Evolutionary conservation across 2,113 vertebrate species (phyloP), one percentile per base, ranked within the genome.

Genomic region (Gymnorhina tibicen): DNA sequence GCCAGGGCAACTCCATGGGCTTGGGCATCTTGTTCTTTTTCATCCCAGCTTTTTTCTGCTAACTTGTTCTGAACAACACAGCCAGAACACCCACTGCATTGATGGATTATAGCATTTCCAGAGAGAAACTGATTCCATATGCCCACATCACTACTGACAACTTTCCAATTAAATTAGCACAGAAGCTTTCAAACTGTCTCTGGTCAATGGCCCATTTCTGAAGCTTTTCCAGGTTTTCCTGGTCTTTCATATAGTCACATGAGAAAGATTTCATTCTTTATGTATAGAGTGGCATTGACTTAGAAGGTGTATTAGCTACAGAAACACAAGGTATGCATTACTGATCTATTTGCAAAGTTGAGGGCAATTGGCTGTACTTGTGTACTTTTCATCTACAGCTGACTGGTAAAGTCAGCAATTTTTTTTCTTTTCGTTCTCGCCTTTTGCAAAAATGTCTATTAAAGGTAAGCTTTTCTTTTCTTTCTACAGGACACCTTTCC

Each of bases 1-100:
- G 3, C 13, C 26, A 46, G 9, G n/a, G 66, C 6, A 73, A 22
- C 2, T 41, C 37, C 28, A 19, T 0, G 2, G 33, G 8, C 13
- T 85, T 74, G 9, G 4, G 3, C 6, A 50, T 67, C 13, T 73
- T 73, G 10, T 7, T 28, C 4, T 53, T 81, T 84, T 62, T 67
- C 13, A 58, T 53, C 26, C 26, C n/a, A 11, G 33, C 0, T 26
- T 66, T 42, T 53, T 91, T 86, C 62, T 73, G 7, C 33, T 82
- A 26, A 33, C 22, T 5, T 75, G 16, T 46, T 75, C 33, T 47
- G 18, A 90, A 32, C 13, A 78, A 44, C 24, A 60, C 6, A 64
- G n/a, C 10, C 19, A 76, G 62, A 90, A 58, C 11, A 5, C 64
- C 77, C 46, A 55, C 35, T 59, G 9, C 16, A n/a, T 73, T 68